A percentile compares a stretch with the other conserved stretches of the same genome.
Conservation (phyloP, 2,113 vertebrate species). For the Psittacula cyanocephala region DNA sequence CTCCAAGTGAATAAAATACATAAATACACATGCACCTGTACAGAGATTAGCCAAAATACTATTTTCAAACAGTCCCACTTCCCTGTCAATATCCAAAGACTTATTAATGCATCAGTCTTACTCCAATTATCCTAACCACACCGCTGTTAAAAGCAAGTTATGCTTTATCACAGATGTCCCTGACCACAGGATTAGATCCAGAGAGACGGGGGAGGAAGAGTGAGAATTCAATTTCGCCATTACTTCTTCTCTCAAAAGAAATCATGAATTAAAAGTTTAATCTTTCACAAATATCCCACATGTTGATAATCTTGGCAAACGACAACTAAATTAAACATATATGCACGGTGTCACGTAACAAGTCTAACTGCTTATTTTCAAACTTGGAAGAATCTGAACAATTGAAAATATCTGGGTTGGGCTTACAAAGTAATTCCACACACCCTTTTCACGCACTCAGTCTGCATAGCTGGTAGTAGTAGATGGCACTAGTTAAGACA, state of each 20-base stretch:
- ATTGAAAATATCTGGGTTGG: slow-evolving; percentile 48
- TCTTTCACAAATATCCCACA: slow-evolving; percentile 21
- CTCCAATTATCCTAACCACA: neutral
- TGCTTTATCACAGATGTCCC: neutral
- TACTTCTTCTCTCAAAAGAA: neutral
- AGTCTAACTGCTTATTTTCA: slow-evolving; percentile 22
- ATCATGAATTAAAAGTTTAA: slow-evolving; percentile 31
- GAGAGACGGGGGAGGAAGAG: neutral
- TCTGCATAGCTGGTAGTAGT: neutral
- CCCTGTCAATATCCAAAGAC: neutral
- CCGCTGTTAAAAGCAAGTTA: neutral
- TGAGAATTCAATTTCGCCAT: neutral
- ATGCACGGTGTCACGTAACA: neutral
- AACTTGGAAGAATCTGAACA: slow-evolving; percentile 21
- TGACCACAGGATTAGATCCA: neutral
- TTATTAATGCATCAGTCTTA: neutral
- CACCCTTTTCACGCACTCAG: neutral
- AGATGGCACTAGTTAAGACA: neutral
- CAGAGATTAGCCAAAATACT: neutral
- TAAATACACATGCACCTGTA: accelerated
- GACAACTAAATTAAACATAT: slow-evolving; percentile 40
- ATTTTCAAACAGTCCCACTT: neutral
- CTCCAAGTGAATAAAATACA: neutral
- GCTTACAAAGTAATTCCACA: slow-evolving; percentile 33
- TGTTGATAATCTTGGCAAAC: neutral